Conservation (phyloP, 2,113 vertebrate species). For the Nesospiza acunhae region DNA sequence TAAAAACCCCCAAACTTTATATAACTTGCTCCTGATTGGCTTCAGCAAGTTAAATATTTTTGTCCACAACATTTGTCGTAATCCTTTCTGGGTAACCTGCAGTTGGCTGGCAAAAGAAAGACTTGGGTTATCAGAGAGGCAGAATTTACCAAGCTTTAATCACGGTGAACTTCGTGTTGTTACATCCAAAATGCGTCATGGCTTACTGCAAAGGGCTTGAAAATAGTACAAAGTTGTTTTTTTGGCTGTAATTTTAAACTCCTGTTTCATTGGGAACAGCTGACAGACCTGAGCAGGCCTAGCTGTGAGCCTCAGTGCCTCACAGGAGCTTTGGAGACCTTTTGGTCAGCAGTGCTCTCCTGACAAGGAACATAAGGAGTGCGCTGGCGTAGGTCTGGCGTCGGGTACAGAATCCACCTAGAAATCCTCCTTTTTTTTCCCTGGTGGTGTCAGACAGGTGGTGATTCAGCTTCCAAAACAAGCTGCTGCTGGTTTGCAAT, state of each 20-base stretch:
- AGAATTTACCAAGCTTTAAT: neutral
- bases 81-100: neutral
- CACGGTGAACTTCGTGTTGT: neutral
- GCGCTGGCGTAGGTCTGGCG: neutral
- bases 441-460: slow-evolving; percentile 36
- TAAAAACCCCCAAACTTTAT: neutral
- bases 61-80: fast-evolving
- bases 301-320: neutral
- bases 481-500: slow-evolving; percentile 52
- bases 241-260: neutral
- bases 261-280: neutral
- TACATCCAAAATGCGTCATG: neutral
- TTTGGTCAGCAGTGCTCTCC: neutral
- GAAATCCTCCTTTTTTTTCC: neutral
- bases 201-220: neutral
- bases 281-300: neutral
- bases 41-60: slow-evolving; percentile 28
- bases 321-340: neutral
- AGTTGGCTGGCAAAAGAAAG: neutral
- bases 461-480: slow-evolving; percentile 64
- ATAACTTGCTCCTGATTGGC: neutral
- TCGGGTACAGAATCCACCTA: neutral
- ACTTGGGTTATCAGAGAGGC: neutral
- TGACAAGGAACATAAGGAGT: neutral
- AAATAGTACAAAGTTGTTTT: neutral